Evolutionary conservation across 2,113 vertebrate species (phyloP).

Genomic region (Ciconia boyciana): DNA sequence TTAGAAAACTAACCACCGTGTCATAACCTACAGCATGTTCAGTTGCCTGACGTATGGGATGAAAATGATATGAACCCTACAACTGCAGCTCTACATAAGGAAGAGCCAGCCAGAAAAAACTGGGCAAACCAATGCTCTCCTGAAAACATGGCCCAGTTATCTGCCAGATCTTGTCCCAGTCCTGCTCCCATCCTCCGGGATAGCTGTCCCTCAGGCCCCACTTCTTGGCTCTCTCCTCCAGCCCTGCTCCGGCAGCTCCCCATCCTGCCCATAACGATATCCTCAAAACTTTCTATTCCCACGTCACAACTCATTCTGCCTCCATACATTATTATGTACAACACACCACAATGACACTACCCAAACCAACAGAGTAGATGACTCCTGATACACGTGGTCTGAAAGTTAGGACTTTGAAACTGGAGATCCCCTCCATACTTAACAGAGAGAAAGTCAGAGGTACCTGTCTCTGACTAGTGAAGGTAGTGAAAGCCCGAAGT

Average conservation of each 20-base stretch:
- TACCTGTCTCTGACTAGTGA: not conserved
- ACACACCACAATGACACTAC: not conserved
- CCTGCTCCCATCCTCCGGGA: not conserved
- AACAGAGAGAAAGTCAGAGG: not conserved
- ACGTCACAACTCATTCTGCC: not conserved
- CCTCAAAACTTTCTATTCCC: not conserved
- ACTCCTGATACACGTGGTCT: not conserved
- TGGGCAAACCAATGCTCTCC: not conserved
- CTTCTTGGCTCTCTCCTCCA: not conserved
- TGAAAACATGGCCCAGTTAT: not conserved
- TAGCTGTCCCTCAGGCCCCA: not conserved
- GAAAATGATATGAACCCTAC: accelerated
- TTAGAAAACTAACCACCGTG: too few relatives aligned
- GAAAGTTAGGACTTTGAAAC: not conserved
- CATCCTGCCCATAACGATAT: not conserved
- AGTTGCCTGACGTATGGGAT: not conserved
- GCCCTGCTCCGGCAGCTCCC: not conserved
- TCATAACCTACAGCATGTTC: accelerated
- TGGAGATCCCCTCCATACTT: not conserved
- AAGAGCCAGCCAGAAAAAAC: not conserved
- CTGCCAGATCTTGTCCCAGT: not conserved
- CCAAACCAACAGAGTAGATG: not conserved
- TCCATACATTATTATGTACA: not conserved
- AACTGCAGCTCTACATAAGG: not conserved
- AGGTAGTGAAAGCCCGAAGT: not conserved